Evolutionary conservation across 2,797 vertebrate species (phyloP).

Genomic region (Simalia tracyae): DNA sequence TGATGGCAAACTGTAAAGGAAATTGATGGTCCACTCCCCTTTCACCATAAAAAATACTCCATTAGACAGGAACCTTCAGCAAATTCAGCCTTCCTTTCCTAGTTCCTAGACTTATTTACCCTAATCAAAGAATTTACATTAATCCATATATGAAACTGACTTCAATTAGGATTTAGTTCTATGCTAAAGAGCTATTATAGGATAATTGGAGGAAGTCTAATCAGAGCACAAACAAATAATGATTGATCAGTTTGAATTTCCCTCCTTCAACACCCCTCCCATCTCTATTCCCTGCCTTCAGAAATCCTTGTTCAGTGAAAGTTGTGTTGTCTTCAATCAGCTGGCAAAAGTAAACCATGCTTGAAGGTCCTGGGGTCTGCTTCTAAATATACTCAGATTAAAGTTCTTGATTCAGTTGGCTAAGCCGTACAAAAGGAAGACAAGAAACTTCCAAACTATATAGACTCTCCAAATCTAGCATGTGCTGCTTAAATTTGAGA

Average conservation of each 20-base stretch:
- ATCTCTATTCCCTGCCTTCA: not conserved
- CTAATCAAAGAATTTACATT: not conserved
- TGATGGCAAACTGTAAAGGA: not conserved
- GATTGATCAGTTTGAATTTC: not conserved
- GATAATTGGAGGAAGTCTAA: not conserved
- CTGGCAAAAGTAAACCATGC: not conserved
- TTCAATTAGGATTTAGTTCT: not conserved
- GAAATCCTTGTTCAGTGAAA: not conserved
- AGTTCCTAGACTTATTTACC: not conserved
- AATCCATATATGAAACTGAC: not conserved
- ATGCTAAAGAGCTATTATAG: not conserved
- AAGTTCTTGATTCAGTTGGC: not conserved
- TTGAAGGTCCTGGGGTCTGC: not conserved
- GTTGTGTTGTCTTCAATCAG: not conserved
- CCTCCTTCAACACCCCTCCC: not conserved
- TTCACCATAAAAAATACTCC: not conserved
- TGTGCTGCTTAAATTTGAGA: constrained; percentile 30
- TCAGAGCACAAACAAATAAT: not conserved
- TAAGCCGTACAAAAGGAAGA: not conserved
- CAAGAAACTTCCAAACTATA: constrained; percentile 7
- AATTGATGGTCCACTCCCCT: not conserved
- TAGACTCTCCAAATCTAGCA: constrained; percentile 34
- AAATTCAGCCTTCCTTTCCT: not conserved
- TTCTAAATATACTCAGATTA: not conserved
- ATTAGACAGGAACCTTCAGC: not conserved